A percentile compares a stretch with the other conserved stretches of the same genome.
Evolutionary conservation across 2,797 vertebrate species (phyloP).

Genomic region (Schizothorax lantsangensis): DNA sequence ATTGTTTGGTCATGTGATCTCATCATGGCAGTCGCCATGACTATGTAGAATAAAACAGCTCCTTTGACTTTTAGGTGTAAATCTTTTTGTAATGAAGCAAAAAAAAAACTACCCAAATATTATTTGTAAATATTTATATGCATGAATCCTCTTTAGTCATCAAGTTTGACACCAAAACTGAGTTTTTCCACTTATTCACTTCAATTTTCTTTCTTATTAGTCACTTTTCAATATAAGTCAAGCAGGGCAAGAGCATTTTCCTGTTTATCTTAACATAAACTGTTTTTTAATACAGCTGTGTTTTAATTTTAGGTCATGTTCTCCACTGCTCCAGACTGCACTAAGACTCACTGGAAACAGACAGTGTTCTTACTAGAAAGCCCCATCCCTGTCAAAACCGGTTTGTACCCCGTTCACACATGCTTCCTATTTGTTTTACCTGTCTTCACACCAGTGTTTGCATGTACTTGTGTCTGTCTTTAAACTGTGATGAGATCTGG

Average conservation of each 20-base stretch:
- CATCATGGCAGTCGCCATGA: not conserved
- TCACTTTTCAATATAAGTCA: not conserved
- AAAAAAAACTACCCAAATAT: too few species aligned
- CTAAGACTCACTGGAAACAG: slow-evolving; percentile 96
- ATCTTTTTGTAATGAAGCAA: too few species aligned
- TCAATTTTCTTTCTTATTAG: slow-evolving; percentile 5
- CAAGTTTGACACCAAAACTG: too few species aligned
- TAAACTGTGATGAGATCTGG: slow-evolving; percentile 40
- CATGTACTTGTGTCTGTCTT: slow-evolving; percentile 66
- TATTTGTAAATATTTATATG: too few species aligned
- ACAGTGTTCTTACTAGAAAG: slow-evolving; percentile 90
- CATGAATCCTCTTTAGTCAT: too few species aligned
- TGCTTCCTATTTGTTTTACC: slow-evolving; percentile 12
- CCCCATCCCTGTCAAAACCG: slow-evolving; percentile 85
- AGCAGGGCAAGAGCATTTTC: not conserved
- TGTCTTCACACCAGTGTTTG: slow-evolving; percentile 2
- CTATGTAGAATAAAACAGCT: not conserved
- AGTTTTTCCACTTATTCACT: not conserved
- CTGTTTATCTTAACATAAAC: not conserved
- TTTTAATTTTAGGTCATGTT: slow-evolving; percentile 86
- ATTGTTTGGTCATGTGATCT: not conserved
- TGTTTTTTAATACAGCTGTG: not conserved
- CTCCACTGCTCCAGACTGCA: slow-evolving; percentile 88
- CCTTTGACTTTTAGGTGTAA: not conserved
- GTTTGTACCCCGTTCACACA: slow-evolving; percentile 69